Conservation (phyloP, 2,113 vertebrate genomes). For the Indicator indicator region DNA sequence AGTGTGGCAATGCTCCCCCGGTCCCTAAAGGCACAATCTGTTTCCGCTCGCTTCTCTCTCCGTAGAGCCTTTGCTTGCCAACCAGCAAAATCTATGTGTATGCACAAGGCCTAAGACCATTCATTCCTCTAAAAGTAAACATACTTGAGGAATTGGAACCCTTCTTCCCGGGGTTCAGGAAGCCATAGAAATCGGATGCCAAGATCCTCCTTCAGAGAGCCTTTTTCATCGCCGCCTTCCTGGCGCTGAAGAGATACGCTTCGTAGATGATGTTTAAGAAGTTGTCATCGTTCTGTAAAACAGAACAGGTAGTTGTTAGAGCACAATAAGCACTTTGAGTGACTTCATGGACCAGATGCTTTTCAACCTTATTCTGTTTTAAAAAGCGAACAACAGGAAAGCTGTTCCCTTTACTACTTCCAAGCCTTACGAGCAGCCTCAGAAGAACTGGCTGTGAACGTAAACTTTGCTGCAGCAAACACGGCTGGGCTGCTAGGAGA, state of each 20-base stretch:
- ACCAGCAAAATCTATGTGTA: not conserved
- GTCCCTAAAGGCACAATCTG: constrained; percentile 42
- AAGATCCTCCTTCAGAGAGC: constrained; percentile 48
- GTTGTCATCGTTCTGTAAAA: constrained; percentile 89
- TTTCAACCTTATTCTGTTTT: not conserved
- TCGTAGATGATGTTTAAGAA: constrained; percentile 94
- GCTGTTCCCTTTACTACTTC: not conserved
- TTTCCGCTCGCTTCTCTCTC: not conserved
- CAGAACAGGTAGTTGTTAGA: constrained; percentile 28
- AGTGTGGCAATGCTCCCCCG: not conserved
- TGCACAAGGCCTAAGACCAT: constrained; percentile 25
- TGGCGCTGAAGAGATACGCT: constrained; percentile 83
- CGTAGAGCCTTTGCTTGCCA: not conserved
- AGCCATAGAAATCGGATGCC: not conserved
- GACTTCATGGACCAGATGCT: not conserved
- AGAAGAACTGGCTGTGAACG: not conserved
- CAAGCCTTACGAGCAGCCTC: not conserved
- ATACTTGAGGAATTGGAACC: not conserved
- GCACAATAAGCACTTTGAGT: not conserved
- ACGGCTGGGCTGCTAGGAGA: not conserved
- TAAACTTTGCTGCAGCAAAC: not conserved
- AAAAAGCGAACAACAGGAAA: not conserved
- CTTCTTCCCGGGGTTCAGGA: not conserved
- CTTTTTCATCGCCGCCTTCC: constrained; percentile 67
- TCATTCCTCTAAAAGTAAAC: constrained; percentile 14